Evolutionary conservation across 2,797 vertebrate genomes (phyloP), one percentile per base, ranked within the genome.

Genomic region (Huso huso): DNA sequence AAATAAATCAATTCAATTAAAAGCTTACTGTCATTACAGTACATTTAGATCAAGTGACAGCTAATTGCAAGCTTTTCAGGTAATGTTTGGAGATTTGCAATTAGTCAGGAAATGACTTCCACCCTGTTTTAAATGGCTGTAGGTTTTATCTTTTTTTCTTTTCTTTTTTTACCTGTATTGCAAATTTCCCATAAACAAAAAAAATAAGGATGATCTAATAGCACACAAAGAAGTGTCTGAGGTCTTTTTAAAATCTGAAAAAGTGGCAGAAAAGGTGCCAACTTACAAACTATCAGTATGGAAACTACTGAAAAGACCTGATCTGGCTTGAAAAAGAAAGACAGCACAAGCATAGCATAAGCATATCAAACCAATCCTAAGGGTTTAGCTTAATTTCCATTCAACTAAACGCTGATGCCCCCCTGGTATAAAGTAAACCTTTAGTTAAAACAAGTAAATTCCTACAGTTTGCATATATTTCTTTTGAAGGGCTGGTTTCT

Each of bases 11-110:
- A 37, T 37, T 37, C 37, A 77, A 77, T 78, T 78, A 70, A 75
- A 80, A 82, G 73, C 70, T 49, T 49, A 63, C 15, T 6, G 48
- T 48, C 13, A 53, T 66, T 58, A n/a, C 55, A 58, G 12, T 58
- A 58, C 78, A 82, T 77, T 83, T 83, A 81, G 68, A 66, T 74
- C 74, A 66, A 65, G 70, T 55, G 62, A n/a, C 48, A 10, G 73
- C 74, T 87, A 85, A 90, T 86, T 83, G 78, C 67, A 61, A 69
- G 66, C 66, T 66, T 72, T 83, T 79, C 70, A 70, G 72, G 75
- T 78, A 76, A 84, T 77, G 68, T 68, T 62, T 66, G 23, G 64
- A 74, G 77, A 80, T 77, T 53, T 74, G 75, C 68, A 72, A 75
- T 76, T 70, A 68, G 78, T 51, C 55, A 70, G 52, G 12, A 12